Evolutionary conservation across 1,140 invertebrate genomes (phyloP), one percentile per base, ranked within the genome.

Genomic region (Acyrthosiphon pisum): DNA sequence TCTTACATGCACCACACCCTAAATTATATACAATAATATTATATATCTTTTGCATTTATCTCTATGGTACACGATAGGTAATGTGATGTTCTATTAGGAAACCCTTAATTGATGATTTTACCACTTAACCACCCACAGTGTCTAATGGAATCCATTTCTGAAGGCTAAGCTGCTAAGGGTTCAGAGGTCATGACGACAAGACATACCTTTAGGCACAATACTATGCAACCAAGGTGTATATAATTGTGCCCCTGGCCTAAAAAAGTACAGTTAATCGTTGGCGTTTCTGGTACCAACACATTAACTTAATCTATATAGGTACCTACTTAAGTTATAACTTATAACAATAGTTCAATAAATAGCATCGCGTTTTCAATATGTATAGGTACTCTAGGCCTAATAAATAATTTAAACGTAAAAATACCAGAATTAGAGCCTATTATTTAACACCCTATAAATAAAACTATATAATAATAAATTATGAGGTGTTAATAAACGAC

Each of bases 1-100:
- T 53, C n/a, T 89, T 89, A 89, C 48, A n/a, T 76, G 60, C 14
- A 53, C 87, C 87, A 89, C 87, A 89, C 87, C 87, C 48, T 48
- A 87, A 88, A 53, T 35, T 35, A 50, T 53, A 50, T 35, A 50
- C 48, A 4, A n/a, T 18, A 48, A 89, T 53, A 23, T 30, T 53
- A 23, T 30, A 86, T 37, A 89, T 89, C 87, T 23, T 88, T 88
- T 53, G 87, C n/a, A n/a, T 53, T 89, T 89, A 35, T 53, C n/a
- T 86, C 14, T 26, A 3, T 41, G 48, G 4, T 46, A 18, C 30
- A 53, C 18, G 8, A 50, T 26, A n/a, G 26, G 22, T 44, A 89
- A 89, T 53, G 87, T 23, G 7, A 50, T 50, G 87, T 88, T 50
- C 8, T 50, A 89, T 89, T 89, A 53, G 50, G 20, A 35, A 86